These are phyloP conservation scores for Phocoena phocoena DNA, from an alignment of 2,113 vertebrate species.

Conservation along the genomic window DNA sequence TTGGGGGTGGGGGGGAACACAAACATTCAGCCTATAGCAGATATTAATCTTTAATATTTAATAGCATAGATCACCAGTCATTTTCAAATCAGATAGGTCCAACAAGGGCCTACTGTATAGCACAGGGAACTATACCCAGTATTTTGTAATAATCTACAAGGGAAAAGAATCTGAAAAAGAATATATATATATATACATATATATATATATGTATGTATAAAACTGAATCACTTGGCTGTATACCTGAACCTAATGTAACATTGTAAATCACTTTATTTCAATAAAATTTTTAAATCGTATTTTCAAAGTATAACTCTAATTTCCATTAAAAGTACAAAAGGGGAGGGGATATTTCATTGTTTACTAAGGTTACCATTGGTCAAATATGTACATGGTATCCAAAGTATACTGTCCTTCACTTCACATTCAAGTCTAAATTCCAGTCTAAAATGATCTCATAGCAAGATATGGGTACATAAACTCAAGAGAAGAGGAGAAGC, in stretches of 20 bases:
- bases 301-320: neutral
- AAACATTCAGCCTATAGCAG: neutral
- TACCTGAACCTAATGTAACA: neutral
- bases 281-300: neutral
- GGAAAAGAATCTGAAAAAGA: neutral
- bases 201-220: too few relatives aligned
- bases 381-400: neutral
- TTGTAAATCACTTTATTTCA: neutral
- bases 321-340: neutral
- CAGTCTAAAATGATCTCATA: neutral
- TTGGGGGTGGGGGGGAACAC: neutral
- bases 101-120: neutral
- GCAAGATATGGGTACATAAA: neutral
- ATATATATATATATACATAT: too few relatives aligned
- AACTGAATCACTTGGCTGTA: neutral
- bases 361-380: neutral
- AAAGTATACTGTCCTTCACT: neutral
- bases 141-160: neutral
- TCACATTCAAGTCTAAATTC: neutral
- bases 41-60: neutral
- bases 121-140: neutral
- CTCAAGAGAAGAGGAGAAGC: neutral
- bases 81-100: neutral
- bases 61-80: neutral
- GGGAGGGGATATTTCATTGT: neutral